Conservation (phyloP, 2,888 invertebrate species). For the Patella ulyssiponensis region DNA sequence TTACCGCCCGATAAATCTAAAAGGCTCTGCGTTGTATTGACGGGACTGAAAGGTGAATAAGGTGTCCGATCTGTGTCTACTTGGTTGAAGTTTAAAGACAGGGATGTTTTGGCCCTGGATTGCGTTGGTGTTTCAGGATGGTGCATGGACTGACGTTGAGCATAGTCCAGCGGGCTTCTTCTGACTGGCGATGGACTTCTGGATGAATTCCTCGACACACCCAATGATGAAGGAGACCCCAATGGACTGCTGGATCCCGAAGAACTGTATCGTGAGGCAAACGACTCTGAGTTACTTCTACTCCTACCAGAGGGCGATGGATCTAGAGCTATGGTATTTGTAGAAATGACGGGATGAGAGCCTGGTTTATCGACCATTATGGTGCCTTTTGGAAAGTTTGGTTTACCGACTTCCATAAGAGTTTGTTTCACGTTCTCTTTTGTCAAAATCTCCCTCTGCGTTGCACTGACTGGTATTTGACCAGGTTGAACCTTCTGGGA, state of each 20-base stretch:
- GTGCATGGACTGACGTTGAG: background rate
- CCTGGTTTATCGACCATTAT: background rate
- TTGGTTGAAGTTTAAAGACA: background rate
- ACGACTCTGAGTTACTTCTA: background rate
- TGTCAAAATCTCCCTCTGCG: background rate
- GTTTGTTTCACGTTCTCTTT: background rate
- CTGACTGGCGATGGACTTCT: background rate
- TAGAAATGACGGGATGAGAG: background rate
- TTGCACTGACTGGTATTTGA: background rate
- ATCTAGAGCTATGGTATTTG: background rate
- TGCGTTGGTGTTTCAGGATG: background rate
- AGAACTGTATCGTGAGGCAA: background rate
- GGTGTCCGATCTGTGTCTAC: background rate
- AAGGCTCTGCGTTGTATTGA: background rate
- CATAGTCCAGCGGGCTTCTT: background rate
- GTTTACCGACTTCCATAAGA: background rate
- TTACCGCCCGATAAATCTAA: background rate
- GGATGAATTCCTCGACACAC: background rate
- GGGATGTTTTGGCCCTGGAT: background rate
- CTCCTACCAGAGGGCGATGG: background rate
- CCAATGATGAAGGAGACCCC: background rate
- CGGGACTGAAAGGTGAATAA: background rate
- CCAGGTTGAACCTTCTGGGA: background rate
- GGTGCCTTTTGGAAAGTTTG: background rate
- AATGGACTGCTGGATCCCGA: background rate